phyloP scores from a whole-genome alignment of 1,140 invertebrate genomes.

The Plectrocnemia conspersa region DNA sequence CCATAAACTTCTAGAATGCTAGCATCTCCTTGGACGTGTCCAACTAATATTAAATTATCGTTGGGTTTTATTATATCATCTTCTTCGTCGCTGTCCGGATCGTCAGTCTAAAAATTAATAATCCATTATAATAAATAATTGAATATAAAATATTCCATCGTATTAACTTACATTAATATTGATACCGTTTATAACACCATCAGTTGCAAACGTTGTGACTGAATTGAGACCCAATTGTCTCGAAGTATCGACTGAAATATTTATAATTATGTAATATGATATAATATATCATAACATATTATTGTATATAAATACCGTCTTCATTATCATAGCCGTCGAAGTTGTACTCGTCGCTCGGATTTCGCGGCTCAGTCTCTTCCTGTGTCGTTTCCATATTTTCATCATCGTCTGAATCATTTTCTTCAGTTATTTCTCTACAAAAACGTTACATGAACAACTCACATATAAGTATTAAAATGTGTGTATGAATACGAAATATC shows the following conservation, averaged over 20 bases:
- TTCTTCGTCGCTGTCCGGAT: slow-evolving; percentile 81
- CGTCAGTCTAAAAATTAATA: slow-evolving; percentile 49
- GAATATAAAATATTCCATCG: slow-evolving; percentile 2
- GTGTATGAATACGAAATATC: slow-evolving; percentile 35
- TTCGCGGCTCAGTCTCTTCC: slow-evolving; percentile 39
- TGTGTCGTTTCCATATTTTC: slow-evolving; percentile 39
- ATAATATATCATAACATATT: slow-evolving; percentile 14
- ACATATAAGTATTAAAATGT: slow-evolving; percentile 21
- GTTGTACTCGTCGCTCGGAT: slow-evolving; percentile 65
- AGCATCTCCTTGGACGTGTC: slow-evolving; percentile 78
- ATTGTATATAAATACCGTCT: slow-evolving; percentile 52
- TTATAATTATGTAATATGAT: slow-evolving; percentile 31
- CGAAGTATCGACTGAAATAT: slow-evolving; percentile 27
- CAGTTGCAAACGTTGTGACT: slow-evolving; percentile 46
- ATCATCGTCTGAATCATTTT: slow-evolving; percentile 47
- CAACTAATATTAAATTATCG: slow-evolving; percentile 89
- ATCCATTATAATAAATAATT: slow-evolving; percentile 5
- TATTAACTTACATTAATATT: slow-evolving; percentile 45
- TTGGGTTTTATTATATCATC: slow-evolving; percentile 84
- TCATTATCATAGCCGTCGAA: slow-evolving; percentile 69
- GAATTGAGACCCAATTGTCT: slow-evolving; percentile 48
- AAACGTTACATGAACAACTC: slow-evolving; percentile 30
- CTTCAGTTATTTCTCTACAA: slow-evolving; percentile 45
- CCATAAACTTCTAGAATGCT: slow-evolving; percentile 84
- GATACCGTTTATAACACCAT: slow-evolving; percentile 48